Evolutionary conservation across 2,113 vertebrate genomes (phyloP), one percentile per base, ranked within the genome.

Genomic region (Lophotis ruficrista): DNA sequence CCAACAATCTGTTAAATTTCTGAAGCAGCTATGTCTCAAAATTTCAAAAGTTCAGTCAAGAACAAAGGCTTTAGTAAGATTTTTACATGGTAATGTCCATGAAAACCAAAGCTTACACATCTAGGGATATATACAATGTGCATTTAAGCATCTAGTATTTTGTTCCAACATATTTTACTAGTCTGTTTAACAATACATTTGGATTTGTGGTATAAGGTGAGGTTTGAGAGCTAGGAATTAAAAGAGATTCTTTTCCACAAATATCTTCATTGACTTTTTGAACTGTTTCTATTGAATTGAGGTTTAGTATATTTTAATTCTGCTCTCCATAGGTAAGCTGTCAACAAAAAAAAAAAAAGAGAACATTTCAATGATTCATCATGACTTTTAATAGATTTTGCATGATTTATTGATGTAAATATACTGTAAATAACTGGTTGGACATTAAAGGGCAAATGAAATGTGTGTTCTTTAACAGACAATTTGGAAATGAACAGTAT

Each of bases 401-500:
- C 95, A 98, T 97, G 81, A 95, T 98, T 98, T 98, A 98, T 98
- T 98, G 96, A 96, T 97, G 97, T 97, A 98, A 98, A 97, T 97
- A 98, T 97, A 97, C 82, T 91, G 84, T 90, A 98, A 98, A 96
- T 97, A 96, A 98, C 86, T 77, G 22, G 13, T 93, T 95, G 77
- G 94, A 97, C 93, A 96, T 89, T 94, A 95, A 89, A 98, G 87
- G 94, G 90, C 95, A 98, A 98, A 97, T 91, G 84, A 96, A 98
- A 96, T 75, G 53, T 60, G 60, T 95, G 96, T 94, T 93, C 45
- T 93, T 95, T 80, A 96, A 94, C 96, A 97, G 93, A 96, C 80
- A 92, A 62, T 84, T 96, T 96, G 96, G 71, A 88, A 96, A 97
- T 95, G 96, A 95, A 95, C 85, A 90, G 89, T 96, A 96, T 95